phyloP scores from a whole-genome alignment of 2,113 vertebrate genomes.

The Indicator maculatus region DNA sequence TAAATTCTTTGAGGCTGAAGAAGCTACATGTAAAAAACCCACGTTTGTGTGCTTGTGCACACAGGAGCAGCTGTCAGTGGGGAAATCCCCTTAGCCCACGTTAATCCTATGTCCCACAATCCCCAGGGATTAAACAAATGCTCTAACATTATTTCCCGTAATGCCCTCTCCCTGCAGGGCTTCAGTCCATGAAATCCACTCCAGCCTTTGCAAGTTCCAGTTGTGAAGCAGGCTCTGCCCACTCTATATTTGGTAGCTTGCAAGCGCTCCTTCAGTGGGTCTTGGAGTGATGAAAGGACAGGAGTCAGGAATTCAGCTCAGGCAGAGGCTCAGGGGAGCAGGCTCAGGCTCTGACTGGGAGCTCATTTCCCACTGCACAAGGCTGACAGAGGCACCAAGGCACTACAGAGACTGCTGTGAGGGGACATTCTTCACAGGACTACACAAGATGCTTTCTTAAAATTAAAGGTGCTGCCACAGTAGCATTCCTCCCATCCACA shows the following conservation, averaged over 20 bases:
- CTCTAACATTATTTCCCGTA: slow-evolving; percentile 52
- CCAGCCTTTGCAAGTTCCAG: slow-evolving; percentile 50
- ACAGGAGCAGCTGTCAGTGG: slow-evolving; percentile 62
- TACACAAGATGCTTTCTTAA: neutral
- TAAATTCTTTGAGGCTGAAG: slow-evolving; percentile 54
- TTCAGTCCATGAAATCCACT: slow-evolving; percentile 54
- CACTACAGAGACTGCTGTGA: neutral
- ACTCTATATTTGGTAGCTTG: slow-evolving; percentile 59
- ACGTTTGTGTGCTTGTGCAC: neutral
- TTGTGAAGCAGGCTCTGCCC: neutral
- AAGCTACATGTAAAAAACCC: slow-evolving; percentile 27
- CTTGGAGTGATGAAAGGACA: slow-evolving; percentile 42
- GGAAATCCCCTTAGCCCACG: slow-evolving; percentile 63
- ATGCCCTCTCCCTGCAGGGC: slow-evolving; percentile 28
- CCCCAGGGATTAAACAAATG: slow-evolving; percentile 55
- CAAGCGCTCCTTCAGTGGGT: slow-evolving; percentile 31
- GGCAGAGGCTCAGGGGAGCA: neutral
- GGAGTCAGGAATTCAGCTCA: slow-evolving; percentile 36
- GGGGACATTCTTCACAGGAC: neutral
- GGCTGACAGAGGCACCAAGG: neutral
- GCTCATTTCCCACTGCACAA: neutral
- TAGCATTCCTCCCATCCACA: neutral
- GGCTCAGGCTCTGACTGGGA: neutral
- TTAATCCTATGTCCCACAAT: slow-evolving; percentile 51
- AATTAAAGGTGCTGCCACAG: neutral